Percentiles rank a stretch among this genome's conserved stretches.
Evolutionary conservation across 2,888 invertebrate genomes (phyloP).

Genomic region (Tetropium fuscum): DNA sequence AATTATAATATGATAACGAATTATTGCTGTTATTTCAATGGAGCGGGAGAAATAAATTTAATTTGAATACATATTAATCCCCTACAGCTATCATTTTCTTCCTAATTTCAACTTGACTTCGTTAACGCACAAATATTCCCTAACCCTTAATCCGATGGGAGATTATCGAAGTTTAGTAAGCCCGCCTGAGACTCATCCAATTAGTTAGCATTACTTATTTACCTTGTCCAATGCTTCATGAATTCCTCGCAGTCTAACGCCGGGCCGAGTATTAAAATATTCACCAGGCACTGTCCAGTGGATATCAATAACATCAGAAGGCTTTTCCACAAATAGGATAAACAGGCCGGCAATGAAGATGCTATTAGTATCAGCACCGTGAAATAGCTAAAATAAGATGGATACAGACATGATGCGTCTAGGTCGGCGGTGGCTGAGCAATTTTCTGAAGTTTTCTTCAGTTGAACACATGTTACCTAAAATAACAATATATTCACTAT

Average conservation of each 20-base stretch:
- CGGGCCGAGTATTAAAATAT: conserved; percentile 69
- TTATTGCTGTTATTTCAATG: too few relatives aligned
- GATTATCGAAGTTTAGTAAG: conserved; percentile 11
- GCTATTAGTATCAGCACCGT: conserved; percentile 77
- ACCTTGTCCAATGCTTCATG: conserved; percentile 63
- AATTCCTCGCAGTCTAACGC: conserved; percentile 72
- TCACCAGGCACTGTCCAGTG: conserved; percentile 71
- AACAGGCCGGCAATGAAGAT: conserved; percentile 77
- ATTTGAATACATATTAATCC: too few relatives aligned
- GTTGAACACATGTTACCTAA: conserved; percentile 57
- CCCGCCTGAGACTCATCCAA: background rate
- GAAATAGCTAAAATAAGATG: conserved; percentile 81
- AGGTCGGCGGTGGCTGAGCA: conserved; percentile 60
- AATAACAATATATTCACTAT: conserved; percentile 8
- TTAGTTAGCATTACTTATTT: conserved; percentile 18
- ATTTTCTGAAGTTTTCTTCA: conserved; percentile 53
- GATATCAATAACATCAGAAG: conserved; percentile 74
- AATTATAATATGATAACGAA: too few relatives aligned
- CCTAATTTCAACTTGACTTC: background rate
- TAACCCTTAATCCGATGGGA: conserved; percentile 1
- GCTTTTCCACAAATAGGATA: conserved; percentile 78
- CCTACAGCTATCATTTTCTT: background rate
- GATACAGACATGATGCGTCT: conserved; percentile 71
- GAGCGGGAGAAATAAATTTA: too few relatives aligned
- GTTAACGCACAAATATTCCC: background rate